These are phyloP conservation scores for Rhinolophus ferrumequinum DNA, from an alignment of 2,113 vertebrate genomes.

Conservation along the genomic window DNA sequence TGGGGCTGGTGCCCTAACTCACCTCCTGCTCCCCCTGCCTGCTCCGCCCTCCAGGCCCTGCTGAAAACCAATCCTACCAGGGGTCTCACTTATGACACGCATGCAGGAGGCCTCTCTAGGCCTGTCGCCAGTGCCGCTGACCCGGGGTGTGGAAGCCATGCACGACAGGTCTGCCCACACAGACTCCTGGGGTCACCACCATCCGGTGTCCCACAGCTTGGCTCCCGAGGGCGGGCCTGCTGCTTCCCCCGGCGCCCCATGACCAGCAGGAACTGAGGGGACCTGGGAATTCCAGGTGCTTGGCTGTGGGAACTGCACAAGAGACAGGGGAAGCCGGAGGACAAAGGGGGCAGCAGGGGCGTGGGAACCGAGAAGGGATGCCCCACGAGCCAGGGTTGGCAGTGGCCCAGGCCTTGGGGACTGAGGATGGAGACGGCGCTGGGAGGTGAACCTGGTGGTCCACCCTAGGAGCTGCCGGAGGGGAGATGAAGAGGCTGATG, in stretches of 20 bases:
- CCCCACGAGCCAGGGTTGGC: not conserved
- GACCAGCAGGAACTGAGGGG: fast-evolving
- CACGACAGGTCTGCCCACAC: not conserved
- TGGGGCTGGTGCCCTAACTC: too few relatives aligned
- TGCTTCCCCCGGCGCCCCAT: fast-evolving
- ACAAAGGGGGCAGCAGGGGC: fast-evolving
- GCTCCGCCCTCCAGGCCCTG: not conserved
- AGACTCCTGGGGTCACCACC: not conserved
- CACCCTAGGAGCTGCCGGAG: not conserved
- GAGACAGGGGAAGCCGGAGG: fast-evolving
- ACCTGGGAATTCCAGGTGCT: not conserved
- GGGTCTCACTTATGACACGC: fast-evolving
- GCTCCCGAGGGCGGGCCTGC: not conserved
- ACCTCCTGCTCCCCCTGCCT: not conserved
- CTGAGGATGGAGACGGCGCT: not conserved
- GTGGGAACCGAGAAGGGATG: not conserved
- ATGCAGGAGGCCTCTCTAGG: not conserved
- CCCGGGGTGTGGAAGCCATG: not conserved
- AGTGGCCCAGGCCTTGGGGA: fast-evolving
- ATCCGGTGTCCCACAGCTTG: not conserved
- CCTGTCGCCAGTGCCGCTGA: not conserved
- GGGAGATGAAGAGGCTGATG: not conserved
- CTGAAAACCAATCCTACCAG: too few relatives aligned
- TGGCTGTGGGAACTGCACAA: not conserved
- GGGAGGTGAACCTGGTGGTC: too few relatives aligned